Base-by-base conservation (phyloP, 2,888 invertebrate genomes). In the Malthinus flaveolus region DNA sequence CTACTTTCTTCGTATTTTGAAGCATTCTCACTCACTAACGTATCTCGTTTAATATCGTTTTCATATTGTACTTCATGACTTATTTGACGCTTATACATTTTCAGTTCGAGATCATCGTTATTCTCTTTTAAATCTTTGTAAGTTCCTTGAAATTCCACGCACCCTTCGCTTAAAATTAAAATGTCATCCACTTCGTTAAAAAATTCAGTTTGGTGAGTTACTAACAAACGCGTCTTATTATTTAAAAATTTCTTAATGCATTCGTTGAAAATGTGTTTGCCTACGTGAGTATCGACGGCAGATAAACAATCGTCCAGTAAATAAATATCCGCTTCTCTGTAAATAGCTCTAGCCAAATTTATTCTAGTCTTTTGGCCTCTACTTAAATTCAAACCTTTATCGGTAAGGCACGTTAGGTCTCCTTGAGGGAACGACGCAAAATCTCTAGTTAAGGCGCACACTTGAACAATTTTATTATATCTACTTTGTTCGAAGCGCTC, bases 281-380 rank as follows among this genome's bases (percentile, higher is more conserved):
- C 87, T 0, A 91, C 90, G 51, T 85, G 84, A 0, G 87, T 81
- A 70, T 91, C 91, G 0, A 91, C 89, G 0, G 90, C 89, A 36
- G 89, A 88, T 23, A 91, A 77, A 0, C 91, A 90, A 73, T 91
- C 91, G 68, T 92, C 91, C 36, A 91, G 75, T 33, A 91, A 77
- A 70, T 90, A 91, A 32, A 91, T 81, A 67, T 91, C 90, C 0
- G 89, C 87, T 64, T 87, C 83, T 65, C 83, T 84, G 70, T 90
- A 91, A 48, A 91, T 79, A 0, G 89, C 85, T 68, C 90, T 81
- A 0, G 89, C 90, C 46, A 93, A 79, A 73, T 88, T 89, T 34
- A 93, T 84, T 61, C 92, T 82, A 1, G 91, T 90, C 72, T 85
- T 85, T 77, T 92, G 92, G n/a, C 91, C 91, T 9, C 91, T 91